These are phyloP conservation scores for Desoria tigrina DNA, from an alignment of 2,888 invertebrate genomes.

Conservation along the genomic window DNA sequence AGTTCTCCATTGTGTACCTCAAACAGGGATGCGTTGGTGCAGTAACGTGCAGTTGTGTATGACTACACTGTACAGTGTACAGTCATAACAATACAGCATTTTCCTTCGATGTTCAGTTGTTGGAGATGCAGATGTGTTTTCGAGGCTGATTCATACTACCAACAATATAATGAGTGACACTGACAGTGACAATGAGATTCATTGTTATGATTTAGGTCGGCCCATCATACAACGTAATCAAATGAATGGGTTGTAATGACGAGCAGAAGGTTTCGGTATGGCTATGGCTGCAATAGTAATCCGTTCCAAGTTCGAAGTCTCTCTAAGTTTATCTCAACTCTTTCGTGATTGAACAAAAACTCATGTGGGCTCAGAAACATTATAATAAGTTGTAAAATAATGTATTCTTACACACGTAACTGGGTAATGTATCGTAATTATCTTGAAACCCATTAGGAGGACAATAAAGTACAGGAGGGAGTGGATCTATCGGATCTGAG, in stretches of 20 bases:
- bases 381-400: neutral
- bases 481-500: no score
- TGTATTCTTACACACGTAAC: slow-evolving; percentile 4
- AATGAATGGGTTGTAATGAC: no score
- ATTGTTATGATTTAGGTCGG: slow-evolving; percentile 17
- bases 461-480: no score
- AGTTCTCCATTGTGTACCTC: neutral
- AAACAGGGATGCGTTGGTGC: neutral
- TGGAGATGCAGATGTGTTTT: slow-evolving; percentile 8
- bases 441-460: no score
- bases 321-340: no score
- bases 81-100: neutral
- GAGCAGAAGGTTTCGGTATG: no score
- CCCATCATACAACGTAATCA: neutral
- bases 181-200: slow-evolving; percentile 15
- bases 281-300: no score
- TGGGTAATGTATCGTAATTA: slow-evolving; percentile 2
- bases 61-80: no score
- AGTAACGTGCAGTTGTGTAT: neutral
- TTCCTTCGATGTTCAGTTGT: neutral
- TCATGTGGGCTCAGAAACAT: slow-evolving; percentile 6
- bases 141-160: neutral
- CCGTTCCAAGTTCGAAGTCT: no score
- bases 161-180: slow-evolving; percentile 5
- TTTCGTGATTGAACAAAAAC: slow-evolving; percentile 11